Conservation (phyloP, 2,888 invertebrate genomes). For the Dusona sp. region DNA sequence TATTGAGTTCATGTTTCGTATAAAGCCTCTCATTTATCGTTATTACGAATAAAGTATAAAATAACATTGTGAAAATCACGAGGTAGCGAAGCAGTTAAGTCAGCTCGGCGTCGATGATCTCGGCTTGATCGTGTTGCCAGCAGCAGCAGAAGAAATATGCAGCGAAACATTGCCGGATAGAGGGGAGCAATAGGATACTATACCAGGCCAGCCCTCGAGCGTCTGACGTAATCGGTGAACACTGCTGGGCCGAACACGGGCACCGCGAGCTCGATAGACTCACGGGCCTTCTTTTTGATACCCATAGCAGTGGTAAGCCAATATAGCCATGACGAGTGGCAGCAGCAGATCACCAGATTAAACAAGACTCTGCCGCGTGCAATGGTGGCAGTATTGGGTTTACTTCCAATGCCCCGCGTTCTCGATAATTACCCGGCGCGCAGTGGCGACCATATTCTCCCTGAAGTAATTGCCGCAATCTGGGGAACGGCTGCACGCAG, state of each 20-base stretch:
- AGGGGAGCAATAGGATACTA: slow-evolving; percentile 43
- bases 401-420: slow-evolving; percentile 74
- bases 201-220: slow-evolving; percentile 58
- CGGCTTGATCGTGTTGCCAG: slow-evolving; percentile 58
- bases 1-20: slow-evolving; percentile 40
- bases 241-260: slow-evolving; percentile 71
- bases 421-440: slow-evolving; percentile 82
- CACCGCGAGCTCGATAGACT: slow-evolving; percentile 49
- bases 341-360: slow-evolving; percentile 82
- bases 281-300: slow-evolving; percentile 52
- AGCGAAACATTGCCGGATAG: neutral
- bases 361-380: slow-evolving; percentile 78
- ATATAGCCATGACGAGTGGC: slow-evolving; percentile 62
- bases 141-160: slow-evolving; percentile 23
- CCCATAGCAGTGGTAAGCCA: slow-evolving; percentile 66
- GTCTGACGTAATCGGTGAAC: slow-evolving; percentile 68
- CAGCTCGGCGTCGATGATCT: slow-evolving; percentile 57
- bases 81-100: slow-evolving; percentile 61
- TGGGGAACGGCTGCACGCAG: slow-evolving; percentile 79
- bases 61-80: slow-evolving; percentile 80
- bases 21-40: slow-evolving; percentile 31
- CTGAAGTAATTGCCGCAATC: slow-evolving; percentile 84
- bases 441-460: slow-evolving; percentile 66
- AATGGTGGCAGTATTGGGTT: slow-evolving; percentile 74
- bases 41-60: slow-evolving; percentile 58